Conservation (phyloP, 37 sponge, comb jelly and placozoan genomes). For the Hexactinellida sp. region DNA sequence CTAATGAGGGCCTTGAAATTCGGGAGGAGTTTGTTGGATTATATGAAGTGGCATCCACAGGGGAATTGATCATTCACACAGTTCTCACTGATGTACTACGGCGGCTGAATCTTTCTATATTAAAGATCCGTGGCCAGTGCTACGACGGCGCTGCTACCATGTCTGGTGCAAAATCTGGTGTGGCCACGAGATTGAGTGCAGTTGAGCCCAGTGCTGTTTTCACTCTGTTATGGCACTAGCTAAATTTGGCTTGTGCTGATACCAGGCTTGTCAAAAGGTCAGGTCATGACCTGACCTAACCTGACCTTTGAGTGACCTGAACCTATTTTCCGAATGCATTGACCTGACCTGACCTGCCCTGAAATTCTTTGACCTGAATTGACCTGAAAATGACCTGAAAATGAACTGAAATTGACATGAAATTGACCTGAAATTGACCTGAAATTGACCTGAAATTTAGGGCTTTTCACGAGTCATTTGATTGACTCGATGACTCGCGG, state of each 20-base stretch:
- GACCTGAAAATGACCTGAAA: too few relatives aligned
- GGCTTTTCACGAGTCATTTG: too few relatives aligned
- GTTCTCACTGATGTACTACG: conserved; percentile 30
- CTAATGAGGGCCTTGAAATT: conserved; percentile 21
- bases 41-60: conserved; percentile 21
- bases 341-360: too few relatives aligned
- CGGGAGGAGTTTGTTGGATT: conserved; percentile 30
- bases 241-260: conserved; percentile 32
- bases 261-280: too few relatives aligned
- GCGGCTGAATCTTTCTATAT: conserved; percentile 28
- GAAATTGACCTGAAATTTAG: too few relatives aligned
- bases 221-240: conserved; percentile 44
- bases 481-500: too few relatives aligned
- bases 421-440: too few relatives aligned
- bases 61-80: not conserved
- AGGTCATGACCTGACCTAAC: too few relatives aligned
- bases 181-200: conserved; percentile 17
- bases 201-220: conserved; percentile 38
- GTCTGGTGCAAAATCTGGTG: conserved; percentile 29
- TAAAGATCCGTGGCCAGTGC: conserved; percentile 44
- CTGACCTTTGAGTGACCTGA: too few relatives aligned
- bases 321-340: too few relatives aligned
- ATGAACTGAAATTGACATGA: too few relatives aligned
- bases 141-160: conserved; percentile 42
- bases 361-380: too few relatives aligned